These are phyloP conservation scores for Montipora sp. DNA, from an alignment of 64 coral and sea anemone species.

Conservation along the genomic window DNA sequence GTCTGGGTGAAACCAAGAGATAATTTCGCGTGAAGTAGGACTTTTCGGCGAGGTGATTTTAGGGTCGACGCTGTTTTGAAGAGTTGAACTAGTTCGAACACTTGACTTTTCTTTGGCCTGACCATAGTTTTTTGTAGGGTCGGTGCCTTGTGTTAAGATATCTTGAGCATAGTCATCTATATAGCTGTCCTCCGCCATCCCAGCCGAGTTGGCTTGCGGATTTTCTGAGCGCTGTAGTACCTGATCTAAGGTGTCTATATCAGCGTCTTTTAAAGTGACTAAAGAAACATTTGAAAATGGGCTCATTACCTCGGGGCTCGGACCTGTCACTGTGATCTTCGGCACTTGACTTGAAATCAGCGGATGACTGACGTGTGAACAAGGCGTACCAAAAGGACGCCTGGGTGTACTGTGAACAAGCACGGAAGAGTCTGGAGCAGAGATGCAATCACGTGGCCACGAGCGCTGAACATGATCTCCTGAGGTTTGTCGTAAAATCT, in stretches of 20 bases:
- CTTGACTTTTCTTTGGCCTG: neutral
- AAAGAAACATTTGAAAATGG: constrained; percentile 49
- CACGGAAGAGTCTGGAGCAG: constrained; percentile 3
- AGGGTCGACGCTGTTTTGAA: neutral
- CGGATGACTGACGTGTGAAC: constrained; percentile 24
- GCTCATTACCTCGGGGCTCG: constrained; percentile 60
- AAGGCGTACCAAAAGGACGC: neutral
- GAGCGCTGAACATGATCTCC: neutral
- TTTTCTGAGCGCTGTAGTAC: constrained; percentile 15
- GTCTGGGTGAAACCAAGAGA: constrained; percentile 62
- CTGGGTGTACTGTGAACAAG: constrained; percentile 30
- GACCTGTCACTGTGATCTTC: constrained; percentile 63
- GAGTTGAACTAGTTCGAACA: neutral
- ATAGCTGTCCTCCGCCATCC: neutral
- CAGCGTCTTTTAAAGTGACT: neutral
- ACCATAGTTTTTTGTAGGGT: neutral
- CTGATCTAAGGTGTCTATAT: constrained; percentile 36
- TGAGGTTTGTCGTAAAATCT: neutral
- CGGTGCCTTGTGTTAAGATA: neutral
- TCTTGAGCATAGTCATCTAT: neutral
- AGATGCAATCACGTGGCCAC: neutral
- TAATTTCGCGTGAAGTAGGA: constrained; percentile 49
- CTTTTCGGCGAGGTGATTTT: neutral
- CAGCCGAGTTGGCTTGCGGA: neutral
- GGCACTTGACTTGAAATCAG: constrained; percentile 48